Base-by-base conservation (phyloP, 92 coral and sea anemone species). In the Epizoanthus rinbou region DNA sequence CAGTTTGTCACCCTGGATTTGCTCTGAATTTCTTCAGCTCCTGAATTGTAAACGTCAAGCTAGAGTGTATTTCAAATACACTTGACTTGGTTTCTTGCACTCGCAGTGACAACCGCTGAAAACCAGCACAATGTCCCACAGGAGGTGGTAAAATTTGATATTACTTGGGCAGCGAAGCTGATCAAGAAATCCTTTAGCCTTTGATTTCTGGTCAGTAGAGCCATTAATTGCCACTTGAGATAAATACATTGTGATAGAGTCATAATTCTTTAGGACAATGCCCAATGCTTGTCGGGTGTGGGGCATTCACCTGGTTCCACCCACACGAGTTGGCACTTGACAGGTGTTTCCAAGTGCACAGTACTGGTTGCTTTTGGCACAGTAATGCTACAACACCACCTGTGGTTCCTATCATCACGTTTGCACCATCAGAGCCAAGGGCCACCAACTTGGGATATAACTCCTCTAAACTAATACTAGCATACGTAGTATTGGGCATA, bases 341-440 rank as follows among this genome's bases (percentile, higher is more conserved):
- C 28, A 76, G 22, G 69, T 63, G 65, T 75, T 75, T 9, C 75
- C 75, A 18, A 85, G 76, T 47, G 88, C 76, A 15, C 52, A 50
- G 18, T 69, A n/a, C 68, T 17, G 87, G 75, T 14, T 65, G 76
- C 23, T 35, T 74, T 63, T 73, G 64, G 33, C 68, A 37, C 74
- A 84, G 79, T 45, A 84, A 64, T 17, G 74, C 75, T 64, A 80
- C 75, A 84, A 84, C 75, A 63, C 82, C 82, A 31, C 79, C 79
- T 35, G 54, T 22, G 39, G 58, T 75, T 15, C 87, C 87, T 47
- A 35, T 74, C 80, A 84, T 84, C 6, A 74, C 75, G 16, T 69
- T 43, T 84, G 82, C 87, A 47, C 82, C 81, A 74, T 74, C 67
- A 17, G 67, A 74, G 69, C 82, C 87, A 21, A 84, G 37, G 60